Base-by-base conservation (phyloP, 2,797 vertebrate genomes). In the Mycteria americana region DNA sequence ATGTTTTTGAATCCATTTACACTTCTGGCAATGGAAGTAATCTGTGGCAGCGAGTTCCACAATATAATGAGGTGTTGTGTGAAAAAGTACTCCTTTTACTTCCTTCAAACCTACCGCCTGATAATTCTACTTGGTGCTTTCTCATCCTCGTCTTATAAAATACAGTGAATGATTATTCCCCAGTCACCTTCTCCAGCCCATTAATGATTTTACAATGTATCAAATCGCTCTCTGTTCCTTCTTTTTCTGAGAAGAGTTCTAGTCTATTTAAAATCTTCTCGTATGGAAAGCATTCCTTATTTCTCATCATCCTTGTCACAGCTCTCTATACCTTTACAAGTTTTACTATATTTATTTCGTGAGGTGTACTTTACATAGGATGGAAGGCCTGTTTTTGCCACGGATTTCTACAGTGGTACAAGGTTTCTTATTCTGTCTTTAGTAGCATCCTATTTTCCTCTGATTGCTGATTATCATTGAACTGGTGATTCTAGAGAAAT, bases 1-100 rank as follows among this genome's bases (percentile, higher is more conserved):
- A 22, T 85, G 69, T 59, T 94, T 95, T 94, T 81, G 46, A 92
- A 65, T 25, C 27, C 77, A 89, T 95, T 95, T 96, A 82, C 91
- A 54, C 88, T 77, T 92, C 64, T 94, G 91, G 70, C 88, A 87
- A 41, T 48, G 84, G 56, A 93, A 87, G n/a, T 54, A 54, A 73
- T 73, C 59, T 90, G 65, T 79, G 51, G 27, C 54, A 65, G 46
- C 59, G 74, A 91, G 63, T 76, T 94, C 67, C 63, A 92, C n/a
- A 41, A 17, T 21, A 60, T 74, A 92, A 96, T 87, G 95, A 96
- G 67, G 88, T 95, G 95, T 69, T 96, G n/a, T 82, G 31, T 85
- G 95, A 94, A 97, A 94, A 92, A 85, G 63, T 87, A 33, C 33
- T 82, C 39, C 25, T 69, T 73, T 85, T 33, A 37, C 51, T 93